Base-by-base conservation (phyloP, 2,113 vertebrate species). In the Pterocles burchelli region DNA sequence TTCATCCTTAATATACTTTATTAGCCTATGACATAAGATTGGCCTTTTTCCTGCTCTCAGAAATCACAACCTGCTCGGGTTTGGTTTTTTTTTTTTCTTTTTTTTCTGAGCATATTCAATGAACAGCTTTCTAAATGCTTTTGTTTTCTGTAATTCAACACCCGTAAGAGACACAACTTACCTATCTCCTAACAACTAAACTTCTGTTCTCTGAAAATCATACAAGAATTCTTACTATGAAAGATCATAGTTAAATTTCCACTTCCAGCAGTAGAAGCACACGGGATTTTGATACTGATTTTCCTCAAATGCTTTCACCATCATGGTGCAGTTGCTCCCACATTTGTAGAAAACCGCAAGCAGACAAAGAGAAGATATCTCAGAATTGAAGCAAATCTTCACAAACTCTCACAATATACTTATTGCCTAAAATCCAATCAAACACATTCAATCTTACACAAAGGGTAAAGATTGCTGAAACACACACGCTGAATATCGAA, bases 401-500 rank as follows among this genome's bases (percentile, higher is more conserved):
- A 62, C 36, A 74, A 81, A 74, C 57, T 75, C 66, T 91, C 81
- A 41, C 45, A 85, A 61, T 89, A 41, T 65, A 76, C 58, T 61
- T 91, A 95, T 28, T 92, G 49, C 81, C 45, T 75, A 81, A 95
- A 94, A 92, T 55, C 90, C 67, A 95, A 85, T 95, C 93, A 95
- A 86, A 96, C 17, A 57, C 1, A 25, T 87, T 95, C 91, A 93
- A 45, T 61, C 58, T 87, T 51, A 81, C 73, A 89, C 54, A 91
- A 89, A 89, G 84, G 22, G 73, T 71, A 87, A 87, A 71, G 48
- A 94, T 85, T 91, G 81, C 87, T 88, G 33, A 71, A 84, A 82
- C 41, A 54, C 80, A 80, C 61, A 46, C 0, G 2, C 57, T 59
- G 87, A 87, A 91, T 94, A 94, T 75, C 78, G 92, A 93, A 84